Conservation (phyloP, 1,140 invertebrate genomes). For the Venturia canescens region DNA sequence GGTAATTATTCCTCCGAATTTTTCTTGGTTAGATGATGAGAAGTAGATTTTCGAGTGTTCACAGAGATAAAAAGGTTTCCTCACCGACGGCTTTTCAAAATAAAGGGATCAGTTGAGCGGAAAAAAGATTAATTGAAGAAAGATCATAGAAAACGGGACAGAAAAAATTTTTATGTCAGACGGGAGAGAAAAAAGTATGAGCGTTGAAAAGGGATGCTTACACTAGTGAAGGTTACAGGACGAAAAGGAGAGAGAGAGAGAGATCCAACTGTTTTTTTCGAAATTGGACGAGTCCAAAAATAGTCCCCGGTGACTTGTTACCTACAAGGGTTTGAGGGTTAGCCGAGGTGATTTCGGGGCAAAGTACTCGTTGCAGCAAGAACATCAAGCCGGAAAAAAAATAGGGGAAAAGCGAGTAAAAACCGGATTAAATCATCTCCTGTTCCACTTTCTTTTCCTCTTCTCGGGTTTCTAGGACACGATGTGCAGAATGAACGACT, state of each 20-base stretch:
- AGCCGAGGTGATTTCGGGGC: not conserved
- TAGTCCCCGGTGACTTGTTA: slow-evolving; percentile 61
- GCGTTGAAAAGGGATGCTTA: not conserved
- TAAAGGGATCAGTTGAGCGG: not conserved
- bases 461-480: slow-evolving; percentile 14
- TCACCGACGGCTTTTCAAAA: not conserved
- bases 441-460: not conserved
- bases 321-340: slow-evolving; percentile 30
- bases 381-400: slow-evolving; percentile 44
- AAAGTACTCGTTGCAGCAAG: slow-evolving; percentile 49
- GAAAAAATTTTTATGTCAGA: not conserved
- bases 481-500: not conserved
- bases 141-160: not conserved
- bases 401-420: slow-evolving; percentile 33
- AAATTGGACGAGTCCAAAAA: slow-evolving; percentile 68
- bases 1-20: no score
- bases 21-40: no score
- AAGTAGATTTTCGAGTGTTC: no score
- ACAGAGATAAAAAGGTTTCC: no score
- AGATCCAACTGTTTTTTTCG: slow-evolving; percentile 63
- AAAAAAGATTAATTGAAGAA: not conserved
- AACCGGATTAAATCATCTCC: not conserved
- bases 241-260: not conserved
- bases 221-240: not conserved
- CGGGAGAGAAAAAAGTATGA: not conserved